phyloP scores from a whole-genome alignment of 2,113 vertebrate species.

The Nibea coibor region DNA sequence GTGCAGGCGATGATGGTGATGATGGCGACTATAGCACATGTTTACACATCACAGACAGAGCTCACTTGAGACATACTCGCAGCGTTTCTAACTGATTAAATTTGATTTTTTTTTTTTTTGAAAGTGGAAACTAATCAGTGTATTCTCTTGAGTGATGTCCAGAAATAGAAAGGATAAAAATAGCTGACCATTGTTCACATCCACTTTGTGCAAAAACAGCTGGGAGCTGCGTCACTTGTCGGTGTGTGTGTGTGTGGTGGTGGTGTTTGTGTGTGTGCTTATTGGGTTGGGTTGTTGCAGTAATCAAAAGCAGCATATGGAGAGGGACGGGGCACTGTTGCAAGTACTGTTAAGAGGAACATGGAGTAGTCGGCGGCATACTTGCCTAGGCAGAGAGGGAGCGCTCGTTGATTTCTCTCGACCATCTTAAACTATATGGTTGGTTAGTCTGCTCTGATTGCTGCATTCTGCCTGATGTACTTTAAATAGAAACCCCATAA shows the following conservation, averaged over 20 bases:
- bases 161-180: slow-evolving; percentile 33
- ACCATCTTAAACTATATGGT: slow-evolving; percentile 15
- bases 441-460: slow-evolving; percentile 1
- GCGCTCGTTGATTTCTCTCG: slow-evolving; percentile 26
- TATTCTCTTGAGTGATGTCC: slow-evolving; percentile 13
- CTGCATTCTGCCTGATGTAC: not conserved
- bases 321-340: slow-evolving; percentile 14
- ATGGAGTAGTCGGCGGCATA: slow-evolving; percentile 25
- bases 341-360: slow-evolving; percentile 39
- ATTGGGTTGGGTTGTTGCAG: slow-evolving; percentile 31
- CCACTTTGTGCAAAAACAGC: slow-evolving; percentile 16
- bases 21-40: slow-evolving; percentile 10
- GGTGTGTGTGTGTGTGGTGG: not conserved
- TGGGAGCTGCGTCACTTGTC: slow-evolving; percentile 9
- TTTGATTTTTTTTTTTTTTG: slow-evolving; percentile 22
- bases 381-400: slow-evolving; percentile 21
- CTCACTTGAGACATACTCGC: not conserved
- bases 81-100: slow-evolving; percentile 6
- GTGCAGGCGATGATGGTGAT: slow-evolving; percentile 30
- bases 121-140: slow-evolving; percentile 28
- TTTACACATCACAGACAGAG: not conserved
- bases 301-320: slow-evolving; percentile 61
- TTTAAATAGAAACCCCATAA: slow-evolving; percentile 14
- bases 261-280: slow-evolving; percentile 35
- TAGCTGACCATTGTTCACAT: slow-evolving; percentile 22